These are phyloP conservation scores for Cephalopholis sonnerati DNA, from an alignment of 2,113 vertebrate genomes.

Conservation along the genomic window DNA sequence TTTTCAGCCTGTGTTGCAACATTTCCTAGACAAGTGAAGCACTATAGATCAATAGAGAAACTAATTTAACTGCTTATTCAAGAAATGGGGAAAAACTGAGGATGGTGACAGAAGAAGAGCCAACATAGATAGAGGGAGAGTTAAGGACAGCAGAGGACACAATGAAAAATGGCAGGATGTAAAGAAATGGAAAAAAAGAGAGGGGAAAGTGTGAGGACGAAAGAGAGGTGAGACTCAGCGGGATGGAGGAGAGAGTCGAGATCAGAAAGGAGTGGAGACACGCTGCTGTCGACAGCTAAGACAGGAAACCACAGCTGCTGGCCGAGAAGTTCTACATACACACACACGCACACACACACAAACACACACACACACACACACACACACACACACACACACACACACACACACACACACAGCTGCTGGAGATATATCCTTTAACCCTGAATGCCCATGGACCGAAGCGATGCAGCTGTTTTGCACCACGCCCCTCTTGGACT, in stretches of 20 bases:
- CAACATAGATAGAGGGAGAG: not conserved
- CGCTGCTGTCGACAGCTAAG: conserved; percentile 77
- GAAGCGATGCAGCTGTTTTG: conserved; percentile 73
- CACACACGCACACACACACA: not conserved
- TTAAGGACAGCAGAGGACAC: not conserved
- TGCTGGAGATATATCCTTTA: conserved; percentile 80
- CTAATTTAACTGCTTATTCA: not conserved
- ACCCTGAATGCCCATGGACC: conserved; percentile 74
- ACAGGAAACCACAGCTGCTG: conserved; percentile 86
- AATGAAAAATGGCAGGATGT: conserved; percentile 32
- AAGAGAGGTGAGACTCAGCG: conserved; percentile 32
- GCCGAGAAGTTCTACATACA: conserved; percentile 18
- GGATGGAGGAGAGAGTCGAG: conserved; percentile 57
- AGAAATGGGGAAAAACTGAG: not conserved
- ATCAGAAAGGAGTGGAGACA: conserved; percentile 74
- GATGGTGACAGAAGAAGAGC: not conserved
- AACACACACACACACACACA: conserved; percentile 46
- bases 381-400: conserved; percentile 61
- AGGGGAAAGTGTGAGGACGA: conserved; percentile 16
- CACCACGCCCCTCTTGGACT: conserved; percentile 50
- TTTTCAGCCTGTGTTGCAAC: conserved; percentile 19
- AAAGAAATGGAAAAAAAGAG: conserved; percentile 10
- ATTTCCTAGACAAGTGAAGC: not conserved
- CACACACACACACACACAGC: conserved; percentile 66
- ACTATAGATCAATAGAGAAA: conserved; percentile 6